Percentiles rank a stretch among this genome's conserved stretches.
Conservation (phyloP, 2,797 vertebrate genomes). For the Craterocephalus amniculus region DNA sequence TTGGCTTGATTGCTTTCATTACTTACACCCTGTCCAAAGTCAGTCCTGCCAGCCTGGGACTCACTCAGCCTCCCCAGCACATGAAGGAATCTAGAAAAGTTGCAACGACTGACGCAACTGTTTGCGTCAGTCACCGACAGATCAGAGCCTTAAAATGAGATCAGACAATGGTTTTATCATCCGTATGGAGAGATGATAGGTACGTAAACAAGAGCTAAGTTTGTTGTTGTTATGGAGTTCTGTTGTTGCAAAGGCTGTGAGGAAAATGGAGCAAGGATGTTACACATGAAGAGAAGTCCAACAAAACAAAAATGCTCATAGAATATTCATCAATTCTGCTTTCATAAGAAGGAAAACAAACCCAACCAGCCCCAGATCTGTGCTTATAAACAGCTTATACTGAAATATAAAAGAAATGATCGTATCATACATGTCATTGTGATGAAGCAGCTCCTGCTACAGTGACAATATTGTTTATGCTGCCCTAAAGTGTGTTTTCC, state of each 20-base stretch:
- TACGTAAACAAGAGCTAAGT: constrained; percentile 9
- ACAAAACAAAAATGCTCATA: constrained; percentile 65
- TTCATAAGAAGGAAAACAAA: constrained; percentile 73
- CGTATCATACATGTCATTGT: constrained; percentile 41
- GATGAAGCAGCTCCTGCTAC: constrained; percentile 35
- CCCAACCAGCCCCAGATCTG: constrained; percentile 68
- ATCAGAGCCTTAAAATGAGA: constrained; percentile 31
- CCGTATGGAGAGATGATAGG: constrained; percentile 10
- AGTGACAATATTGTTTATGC: constrained; percentile 14
- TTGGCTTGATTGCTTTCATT: constrained; percentile 65
- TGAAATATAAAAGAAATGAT: constrained; percentile 64
- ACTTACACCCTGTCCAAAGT: constrained; percentile 63
- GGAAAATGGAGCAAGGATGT: constrained; percentile 58
- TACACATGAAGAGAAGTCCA: constrained; percentile 33
- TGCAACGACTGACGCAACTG: constrained; percentile 35
- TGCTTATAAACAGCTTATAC: constrained; percentile 61
- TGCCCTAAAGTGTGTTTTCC: constrained; percentile 35
- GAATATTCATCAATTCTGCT: constrained; percentile 70
- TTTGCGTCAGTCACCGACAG: constrained; percentile 12
- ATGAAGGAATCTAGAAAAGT: constrained; percentile 1
- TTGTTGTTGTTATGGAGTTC: background rate
- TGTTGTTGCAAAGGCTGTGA: constrained; percentile 5
- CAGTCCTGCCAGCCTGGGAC: constrained; percentile 37
- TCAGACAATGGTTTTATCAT: constrained; percentile 32
- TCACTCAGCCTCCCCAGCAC: constrained; percentile 9